Conservation (phyloP, 2,888 invertebrate species). For the Stratiomys singularior region DNA sequence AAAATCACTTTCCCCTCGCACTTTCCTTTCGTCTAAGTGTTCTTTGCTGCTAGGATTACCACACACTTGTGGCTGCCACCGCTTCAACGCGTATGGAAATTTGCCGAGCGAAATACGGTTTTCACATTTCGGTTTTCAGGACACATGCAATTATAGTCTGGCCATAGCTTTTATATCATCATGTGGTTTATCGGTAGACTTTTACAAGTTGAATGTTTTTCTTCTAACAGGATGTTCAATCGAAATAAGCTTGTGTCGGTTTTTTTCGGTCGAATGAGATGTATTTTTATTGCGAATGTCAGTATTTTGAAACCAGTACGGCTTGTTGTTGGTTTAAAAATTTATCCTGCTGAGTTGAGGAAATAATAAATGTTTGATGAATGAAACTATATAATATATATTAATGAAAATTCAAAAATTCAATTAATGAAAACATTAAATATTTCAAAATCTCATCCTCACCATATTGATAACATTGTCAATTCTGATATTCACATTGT, state of each 20-base stretch:
- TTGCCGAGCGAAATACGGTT: neutral
- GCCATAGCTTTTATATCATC: conserved; percentile 4
- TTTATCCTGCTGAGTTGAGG: no score
- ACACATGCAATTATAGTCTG: conserved; percentile 17
- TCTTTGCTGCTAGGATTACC: neutral
- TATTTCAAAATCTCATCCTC: no score
- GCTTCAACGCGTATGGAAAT: neutral
- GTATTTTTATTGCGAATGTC: neutral
- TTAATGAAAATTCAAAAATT: no score
- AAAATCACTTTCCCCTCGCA: neutral
- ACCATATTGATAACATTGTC: no score
- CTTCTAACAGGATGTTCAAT: neutral
- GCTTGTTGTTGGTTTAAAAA: no score
- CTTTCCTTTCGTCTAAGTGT: neutral
- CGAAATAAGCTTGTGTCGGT: conserved; percentile 17
- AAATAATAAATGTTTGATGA: no score
- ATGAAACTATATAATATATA: no score
- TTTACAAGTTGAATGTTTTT: neutral
- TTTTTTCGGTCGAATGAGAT: conserved; percentile 7
- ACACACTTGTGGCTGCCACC: neutral
- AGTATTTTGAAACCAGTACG: no score
- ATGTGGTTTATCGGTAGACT: neutral
- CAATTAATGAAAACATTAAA: no score
- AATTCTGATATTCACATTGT: no score
- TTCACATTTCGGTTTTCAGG: neutral